A percentile compares a stretch with the other conserved stretches of the same genome.
phyloP scores from a whole-genome alignment of 2,797 vertebrate species.

The Intellagama lesueurii region DNA sequence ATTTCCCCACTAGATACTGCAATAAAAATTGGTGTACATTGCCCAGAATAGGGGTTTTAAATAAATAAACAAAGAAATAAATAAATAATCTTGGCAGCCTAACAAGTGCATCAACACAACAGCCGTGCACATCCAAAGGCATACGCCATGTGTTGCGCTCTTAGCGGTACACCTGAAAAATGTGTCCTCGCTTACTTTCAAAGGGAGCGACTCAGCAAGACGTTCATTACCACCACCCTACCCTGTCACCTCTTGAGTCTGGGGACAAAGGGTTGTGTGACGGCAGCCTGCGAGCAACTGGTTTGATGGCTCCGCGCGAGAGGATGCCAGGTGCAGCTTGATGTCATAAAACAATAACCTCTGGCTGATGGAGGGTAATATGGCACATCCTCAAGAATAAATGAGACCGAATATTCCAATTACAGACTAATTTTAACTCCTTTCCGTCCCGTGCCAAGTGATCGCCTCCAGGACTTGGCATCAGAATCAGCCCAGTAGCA shows the following conservation, averaged over 20 bases:
- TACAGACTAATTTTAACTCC: slow-evolving; percentile 70
- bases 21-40: no score
- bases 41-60: no score
- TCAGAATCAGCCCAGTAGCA: slow-evolving; percentile 69
- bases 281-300: slow-evolving; percentile 34
- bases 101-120: neutral
- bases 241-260: neutral
- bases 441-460: slow-evolving; percentile 70
- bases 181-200: neutral
- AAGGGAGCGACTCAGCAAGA: neutral
- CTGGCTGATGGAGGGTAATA: slow-evolving; percentile 75
- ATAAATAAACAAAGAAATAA: no score
- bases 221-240: no score
- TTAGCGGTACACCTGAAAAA: neutral
- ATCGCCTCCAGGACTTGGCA: slow-evolving; percentile 75
- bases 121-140: neutral
- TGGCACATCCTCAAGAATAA: slow-evolving; percentile 82
- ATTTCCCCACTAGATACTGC: no score
- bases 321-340: slow-evolving; percentile 70
- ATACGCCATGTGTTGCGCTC: neutral
- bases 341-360: slow-evolving; percentile 74
- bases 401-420: slow-evolving; percentile 82
- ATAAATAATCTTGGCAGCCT: neutral
- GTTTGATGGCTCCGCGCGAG: slow-evolving; percentile 49
- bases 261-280: slow-evolving; percentile 6